Base-by-base conservation (phyloP, 2,797 vertebrate species). In the Tragelaphus oryx region DNA sequence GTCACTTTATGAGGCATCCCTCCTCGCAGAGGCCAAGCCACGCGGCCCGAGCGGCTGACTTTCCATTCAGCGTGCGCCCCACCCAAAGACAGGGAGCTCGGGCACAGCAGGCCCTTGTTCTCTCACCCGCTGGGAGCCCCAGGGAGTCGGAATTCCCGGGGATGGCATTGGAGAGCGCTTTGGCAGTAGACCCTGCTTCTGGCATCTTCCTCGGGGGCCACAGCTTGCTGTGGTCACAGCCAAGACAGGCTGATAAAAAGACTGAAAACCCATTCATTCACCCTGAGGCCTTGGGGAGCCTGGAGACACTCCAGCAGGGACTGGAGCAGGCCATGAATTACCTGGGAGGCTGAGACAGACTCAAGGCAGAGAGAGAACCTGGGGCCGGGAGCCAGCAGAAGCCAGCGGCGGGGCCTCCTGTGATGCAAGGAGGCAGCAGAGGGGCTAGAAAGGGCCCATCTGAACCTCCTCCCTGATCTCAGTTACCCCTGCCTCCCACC, bases 21-120 rank as follows among this genome's bases (percentile, higher is more conserved):
- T 9, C 71, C 94, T 28, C 0, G 0, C 8, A 0, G 83, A 28
- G 57, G 95, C 95, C 93, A 89, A 92, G 89, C 89, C 96, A 94
- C 75, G 18, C 86, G 93, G 95, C 82, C 78, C 0, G 0, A 30
- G 71, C 26, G 13, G 83, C 95, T 82, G 94, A 94, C 84, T 97
- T 93, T 95, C 95, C 96, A 80, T 54, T 80, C 10, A 5, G 57
- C 30, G 11, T 50, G 11, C 17, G 5, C 92, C 94, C 95, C 81
- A 24, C 95, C 92, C 78, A 24, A 24, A 46, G 57, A 18, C 0
- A 0, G 5, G 79, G 95, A 93, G 81, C 62, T 75, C 59, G 12
- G 75, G n/a, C 94, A 97, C 97, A 33, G 54, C 95, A 88, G 55
- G 84, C 26, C 94, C 98, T 97, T 98, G 98, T 98, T 97, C 92